A percentile compares a stretch with the other conserved stretches of the same genome.
Evolutionary conservation across 1,140 invertebrate genomes (phyloP).

Genomic region (silkworm (Bombyx mori)): ASM3026992v2 NC_085111.1:7259001-7259500

Average conservation of each 20-base stretch:
- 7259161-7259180: too few species aligned
- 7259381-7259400: conserved; percentile 20
- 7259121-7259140: too few species aligned
- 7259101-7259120: too few species aligned
- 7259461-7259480: too few species aligned
- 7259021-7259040: too few species aligned
- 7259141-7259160: too few species aligned
- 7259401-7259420: conserved; percentile 18
- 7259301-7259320: conserved; percentile 21
- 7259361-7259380: conserved; percentile 18
- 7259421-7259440: background rate
- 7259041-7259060: too few species aligned
- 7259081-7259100: too few species aligned
- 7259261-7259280: conserved; percentile 26
- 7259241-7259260: conserved; percentile 26
- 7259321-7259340: conserved; percentile 26
- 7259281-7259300: conserved; percentile 24
- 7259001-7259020: too few species aligned
- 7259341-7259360: conserved; percentile 27
- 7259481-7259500: background rate
- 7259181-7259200: background rate
- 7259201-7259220: conserved; percentile 8
- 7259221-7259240: conserved; percentile 11
- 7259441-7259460: too few species aligned
- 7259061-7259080: too few species aligned